Evolutionary conservation across 2,888 invertebrate genomes (phyloP), one percentile per base, ranked within the genome.

Genomic region (Cheilosia scutellata): DNA sequence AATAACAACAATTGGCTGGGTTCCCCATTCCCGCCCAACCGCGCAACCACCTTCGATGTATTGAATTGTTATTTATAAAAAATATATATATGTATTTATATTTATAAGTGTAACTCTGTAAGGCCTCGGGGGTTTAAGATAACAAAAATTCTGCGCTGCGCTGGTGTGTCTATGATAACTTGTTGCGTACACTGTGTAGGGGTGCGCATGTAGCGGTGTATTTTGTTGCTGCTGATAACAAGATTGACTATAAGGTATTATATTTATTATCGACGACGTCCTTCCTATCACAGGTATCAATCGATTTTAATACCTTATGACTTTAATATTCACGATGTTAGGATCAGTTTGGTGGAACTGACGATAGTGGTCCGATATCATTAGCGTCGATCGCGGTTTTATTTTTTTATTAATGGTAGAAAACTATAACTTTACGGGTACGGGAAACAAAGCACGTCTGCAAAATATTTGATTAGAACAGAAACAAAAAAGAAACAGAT

Each of bases 261-360:
- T 68, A 76, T 82, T 82, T 77, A 70, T 77, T 82, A 82, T 87
- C 77, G 63, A 70, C 75, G 79, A 82, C 79, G 79, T 88, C 88
- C 87, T 87, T 88, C 82, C 83, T 87, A 88, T 87, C 87, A 87
- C 65, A 83, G 83, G 79, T 83, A 83, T 87, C 79, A 87, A 87
- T 83, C 79, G 87, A 78, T 87, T 84, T 88, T 87, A 78, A 88
- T 87, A 79, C 87, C 87, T 84, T 87, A 87, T 80, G 87, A 88
- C 83, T 87, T 84, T 60, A 72, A 84, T 87, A 74, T 87, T 82
- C 82, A 68, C 76, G 42, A 74, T 74, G 60, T 65, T 80, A 83
- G 87, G 82, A 88, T 82, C 87, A 86, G 86, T 86, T 79, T 66
- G 71, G 79, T 79, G 55, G 33, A 74, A 76, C 79, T 80, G 58